phyloP scores from a whole-genome alignment of 2,113 vertebrate species.

The Raja brachyura region DNA sequence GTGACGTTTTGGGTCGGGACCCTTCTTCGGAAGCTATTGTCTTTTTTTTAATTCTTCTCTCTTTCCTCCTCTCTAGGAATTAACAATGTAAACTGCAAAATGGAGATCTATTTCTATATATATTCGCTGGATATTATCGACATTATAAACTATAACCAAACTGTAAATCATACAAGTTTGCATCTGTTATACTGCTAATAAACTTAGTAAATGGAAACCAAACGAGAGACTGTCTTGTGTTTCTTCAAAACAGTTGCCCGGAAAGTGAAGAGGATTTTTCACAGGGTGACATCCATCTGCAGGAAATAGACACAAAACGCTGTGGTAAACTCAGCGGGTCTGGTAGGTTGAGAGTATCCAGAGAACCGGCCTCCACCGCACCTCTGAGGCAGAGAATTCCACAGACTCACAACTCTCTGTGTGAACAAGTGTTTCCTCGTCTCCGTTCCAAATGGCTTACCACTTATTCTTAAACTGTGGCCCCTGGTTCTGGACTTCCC shows the following conservation, averaged over 20 bases:
- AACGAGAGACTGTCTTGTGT: background rate
- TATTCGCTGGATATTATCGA: conserved; percentile 24
- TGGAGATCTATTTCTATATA: conserved; percentile 36
- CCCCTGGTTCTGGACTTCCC: too few species aligned
- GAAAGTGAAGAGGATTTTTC: background rate
- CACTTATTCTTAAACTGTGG: too few species aligned
- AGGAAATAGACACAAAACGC: background rate
- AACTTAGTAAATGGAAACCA: conserved; percentile 11
- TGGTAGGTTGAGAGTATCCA: too few species aligned
- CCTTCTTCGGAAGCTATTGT: too few species aligned
- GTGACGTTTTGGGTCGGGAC: too few species aligned
- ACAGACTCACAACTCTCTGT: too few species aligned
- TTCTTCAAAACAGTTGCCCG: background rate
- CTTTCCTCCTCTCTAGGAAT: conserved; percentile 7
- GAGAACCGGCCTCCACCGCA: too few species aligned
- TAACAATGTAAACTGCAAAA: conserved; percentile 35
- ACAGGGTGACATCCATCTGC: background rate
- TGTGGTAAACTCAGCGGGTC: too few species aligned
- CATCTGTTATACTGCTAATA: conserved; percentile 30
- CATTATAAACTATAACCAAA: conserved; percentile 31
- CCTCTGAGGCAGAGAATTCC: too few species aligned
- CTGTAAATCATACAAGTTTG: conserved; percentile 35
- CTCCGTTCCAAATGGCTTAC: too few species aligned
- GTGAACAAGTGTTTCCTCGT: too few species aligned
- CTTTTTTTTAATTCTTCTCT: background rate